These are phyloP conservation scores for Gopherus flavomarginatus DNA, from an alignment of 2,113 vertebrate species.

Conservation along the genomic window DNA sequence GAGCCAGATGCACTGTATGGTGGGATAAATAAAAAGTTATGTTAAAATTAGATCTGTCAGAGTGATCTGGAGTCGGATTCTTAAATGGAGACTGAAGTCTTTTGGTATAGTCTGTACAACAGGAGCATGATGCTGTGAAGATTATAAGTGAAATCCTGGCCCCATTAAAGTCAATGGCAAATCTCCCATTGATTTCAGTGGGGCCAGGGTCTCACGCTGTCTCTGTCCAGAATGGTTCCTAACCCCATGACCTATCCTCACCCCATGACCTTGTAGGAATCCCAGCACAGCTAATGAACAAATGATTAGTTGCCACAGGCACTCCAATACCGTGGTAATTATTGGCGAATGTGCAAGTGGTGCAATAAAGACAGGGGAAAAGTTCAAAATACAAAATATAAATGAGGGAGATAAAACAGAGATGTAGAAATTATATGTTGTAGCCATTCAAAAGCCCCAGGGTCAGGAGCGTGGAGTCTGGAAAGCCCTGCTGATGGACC, in stretches of 20 bases:
- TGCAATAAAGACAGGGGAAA: too few relatives aligned
- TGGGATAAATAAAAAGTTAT: conserved; percentile 41
- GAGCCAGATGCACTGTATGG: conserved; percentile 10
- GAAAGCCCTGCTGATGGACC: too few relatives aligned
- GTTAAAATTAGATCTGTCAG: conserved; percentile 41
- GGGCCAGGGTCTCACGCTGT: not conserved
- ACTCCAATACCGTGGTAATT: too few relatives aligned
- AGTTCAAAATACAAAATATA: too few relatives aligned
- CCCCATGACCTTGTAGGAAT: not conserved
- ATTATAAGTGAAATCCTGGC: not conserved
- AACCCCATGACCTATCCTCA: not conserved
- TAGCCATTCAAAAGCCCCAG: too few relatives aligned
- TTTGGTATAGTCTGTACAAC: not conserved
- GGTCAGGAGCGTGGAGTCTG: too few relatives aligned
- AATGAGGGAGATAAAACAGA: too few relatives aligned
- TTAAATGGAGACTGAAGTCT: not conserved
- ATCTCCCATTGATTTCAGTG: not conserved
- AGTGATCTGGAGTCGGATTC: not conserved
- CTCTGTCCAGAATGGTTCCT: not conserved
- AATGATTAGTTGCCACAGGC: not conserved
- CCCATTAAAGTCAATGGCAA: not conserved
- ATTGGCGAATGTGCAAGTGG: too few relatives aligned
- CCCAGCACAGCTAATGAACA: rapidly evolving
- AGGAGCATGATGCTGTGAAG: not conserved
- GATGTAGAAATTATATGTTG: too few relatives aligned